Base-by-base conservation (phyloP, 2,888 invertebrate species). In the Archips crataeganus region DNA sequence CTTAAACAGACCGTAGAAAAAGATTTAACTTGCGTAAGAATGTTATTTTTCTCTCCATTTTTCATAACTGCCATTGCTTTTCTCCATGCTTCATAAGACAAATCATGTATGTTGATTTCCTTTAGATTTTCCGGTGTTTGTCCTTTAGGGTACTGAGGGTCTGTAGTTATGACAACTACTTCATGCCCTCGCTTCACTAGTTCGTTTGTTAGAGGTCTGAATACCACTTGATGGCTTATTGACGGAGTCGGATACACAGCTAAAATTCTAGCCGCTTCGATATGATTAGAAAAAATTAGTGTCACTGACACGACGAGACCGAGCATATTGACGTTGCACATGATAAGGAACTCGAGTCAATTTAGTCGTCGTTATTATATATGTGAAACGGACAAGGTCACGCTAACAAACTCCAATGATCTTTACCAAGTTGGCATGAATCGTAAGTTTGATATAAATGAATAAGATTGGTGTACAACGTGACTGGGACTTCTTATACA, bases 161-260 rank as follows among this genome's bases (percentile, higher is more conserved):
- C 80, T 39, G 94, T 71, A 0, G 95, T 94, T 0, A 94, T 77
- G 0, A 93, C 82, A 0, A 89, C 84, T 0, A 95, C 78, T 65
- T 95, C 85, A 73, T 95, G 95, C 0, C 94, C 95, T 11, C 90
- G 83, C 61, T 79, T 86, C 0, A 86, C 85, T 15, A 95, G 78
- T 61, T 91, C 92, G 2, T 86, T 82, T 11, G 86, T 86, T 3
- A 95, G 70, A 3, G 87, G 83, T 15, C 89, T 83, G 71, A 87
- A 94, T 0, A 91, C 88, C 0, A 92, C 81, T 81, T 94, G 94
- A 75, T 95, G 95, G 70, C 94, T 95, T 45, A 92, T 85, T 0
- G 93, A 91, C 0, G 94, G 88, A 4, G 82, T 79, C 0, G 94
- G 87, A 60, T 90, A 83, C 0, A 93, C 76, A 0, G 79, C 87